These are phyloP conservation scores for Suncus etruscus DNA, from an alignment of 2,113 vertebrate genomes.

Conservation along the genomic window DNA sequence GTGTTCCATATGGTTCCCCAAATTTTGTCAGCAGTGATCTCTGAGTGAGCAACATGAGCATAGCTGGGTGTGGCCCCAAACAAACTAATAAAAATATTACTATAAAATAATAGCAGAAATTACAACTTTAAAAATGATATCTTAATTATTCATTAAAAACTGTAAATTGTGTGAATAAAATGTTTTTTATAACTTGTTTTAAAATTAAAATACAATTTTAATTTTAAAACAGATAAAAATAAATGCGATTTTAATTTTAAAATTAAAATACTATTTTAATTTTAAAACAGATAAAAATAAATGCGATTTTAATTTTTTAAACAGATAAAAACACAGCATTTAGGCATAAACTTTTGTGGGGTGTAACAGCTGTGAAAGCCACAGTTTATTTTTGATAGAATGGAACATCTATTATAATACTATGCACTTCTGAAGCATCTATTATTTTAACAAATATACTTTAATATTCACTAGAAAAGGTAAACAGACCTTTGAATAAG, in stretches of 20 bases:
- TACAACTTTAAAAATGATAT: background rate
- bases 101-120: background rate
- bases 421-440: background rate
- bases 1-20: too few species aligned
- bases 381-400: background rate
- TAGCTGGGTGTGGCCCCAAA: too few species aligned
- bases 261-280: too few species aligned
- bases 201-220: background rate
- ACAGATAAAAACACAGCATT: background rate
- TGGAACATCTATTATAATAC: background rate
- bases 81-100: background rate
- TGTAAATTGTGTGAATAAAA: background rate
- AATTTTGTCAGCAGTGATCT: too few species aligned
- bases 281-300: too few species aligned
- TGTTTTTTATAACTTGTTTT: background rate
- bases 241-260: background rate
- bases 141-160: background rate
- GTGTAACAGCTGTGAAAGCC: background rate
- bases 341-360: background rate
- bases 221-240: too few species aligned
- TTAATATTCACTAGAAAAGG: background rate
- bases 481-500: background rate
- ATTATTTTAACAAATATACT: background rate
- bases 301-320: background rate
- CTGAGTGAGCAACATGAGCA: too few species aligned